Evolutionary conservation across 2,888 invertebrate genomes (phyloP).

Genomic region (Sepioteuthis lessoniana): DNA sequence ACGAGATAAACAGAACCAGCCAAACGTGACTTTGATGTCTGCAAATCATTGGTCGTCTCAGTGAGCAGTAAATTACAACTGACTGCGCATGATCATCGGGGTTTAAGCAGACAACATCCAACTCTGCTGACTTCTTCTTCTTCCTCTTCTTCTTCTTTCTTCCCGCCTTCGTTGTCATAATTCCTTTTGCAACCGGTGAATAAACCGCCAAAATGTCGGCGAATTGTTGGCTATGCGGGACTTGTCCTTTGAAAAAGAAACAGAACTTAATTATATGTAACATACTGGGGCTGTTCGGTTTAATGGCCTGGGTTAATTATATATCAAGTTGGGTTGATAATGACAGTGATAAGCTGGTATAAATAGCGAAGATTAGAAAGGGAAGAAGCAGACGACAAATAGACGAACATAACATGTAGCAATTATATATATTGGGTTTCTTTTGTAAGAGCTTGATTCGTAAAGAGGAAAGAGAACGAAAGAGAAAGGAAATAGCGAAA

Average conservation of each 20-base stretch:
- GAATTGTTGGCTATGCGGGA: background rate
- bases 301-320: conserved; percentile 16
- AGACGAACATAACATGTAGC: background rate
- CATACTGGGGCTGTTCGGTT: background rate
- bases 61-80: background rate
- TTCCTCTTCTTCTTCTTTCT: background rate
- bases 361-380: background rate
- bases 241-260: background rate
- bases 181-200: background rate
- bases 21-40: conserved; percentile 14
- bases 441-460: too few species aligned
- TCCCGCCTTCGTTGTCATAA: background rate
- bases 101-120: background rate
- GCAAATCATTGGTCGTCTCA: background rate
- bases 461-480: too few species aligned
- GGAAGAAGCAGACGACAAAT: background rate
- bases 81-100: background rate
- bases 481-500: too few species aligned
- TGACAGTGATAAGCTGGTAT: conserved; percentile 1
- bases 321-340: background rate
- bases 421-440: background rate
- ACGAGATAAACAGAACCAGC: conserved; percentile 20
- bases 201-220: background rate
- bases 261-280: background rate
- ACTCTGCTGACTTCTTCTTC: background rate